Conservation (phyloP, 2,113 vertebrate species). For the Zeus faber region DNA sequence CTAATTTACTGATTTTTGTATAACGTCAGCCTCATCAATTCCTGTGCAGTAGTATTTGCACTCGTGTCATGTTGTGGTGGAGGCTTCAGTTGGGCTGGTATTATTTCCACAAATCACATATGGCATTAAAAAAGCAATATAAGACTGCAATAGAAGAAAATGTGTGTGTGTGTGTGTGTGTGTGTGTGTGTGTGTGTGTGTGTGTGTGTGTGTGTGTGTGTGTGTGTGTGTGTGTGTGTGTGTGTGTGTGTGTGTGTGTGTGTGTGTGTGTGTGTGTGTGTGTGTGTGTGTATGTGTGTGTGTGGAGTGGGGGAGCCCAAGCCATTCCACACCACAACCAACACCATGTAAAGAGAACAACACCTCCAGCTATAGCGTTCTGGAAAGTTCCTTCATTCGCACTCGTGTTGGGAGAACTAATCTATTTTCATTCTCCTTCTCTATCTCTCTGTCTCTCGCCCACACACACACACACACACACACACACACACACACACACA, state of each 20-base stretch:
- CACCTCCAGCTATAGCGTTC: slow-evolving; percentile 9
- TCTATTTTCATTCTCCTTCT: slow-evolving; percentile 36
- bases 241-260: not conserved
- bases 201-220: not conserved
- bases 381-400: not conserved
- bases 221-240: not conserved
- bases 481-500: slow-evolving; percentile 12
- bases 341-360: not conserved
- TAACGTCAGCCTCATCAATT: too few relatives aligned
- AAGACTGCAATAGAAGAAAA: too few relatives aligned
- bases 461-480: slow-evolving; percentile 1
- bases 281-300: not conserved
- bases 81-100: too few relatives aligned
- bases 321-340: not conserved
- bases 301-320: not conserved
- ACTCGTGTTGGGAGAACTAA: slow-evolving; percentile 9
- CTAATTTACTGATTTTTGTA: too few relatives aligned
- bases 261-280: not conserved
- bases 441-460: slow-evolving; percentile 1
- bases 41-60: too few relatives aligned
- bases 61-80: too few relatives aligned
- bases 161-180: not conserved
- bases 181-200: too few relatives aligned
- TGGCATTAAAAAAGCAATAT: too few relatives aligned
- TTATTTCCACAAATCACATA: too few relatives aligned